A percentile compares a stretch with the other conserved stretches of the same genome.
Evolutionary conservation across 1,140 invertebrate genomes (phyloP).

Genomic region (Whitmania pigra): DNA sequence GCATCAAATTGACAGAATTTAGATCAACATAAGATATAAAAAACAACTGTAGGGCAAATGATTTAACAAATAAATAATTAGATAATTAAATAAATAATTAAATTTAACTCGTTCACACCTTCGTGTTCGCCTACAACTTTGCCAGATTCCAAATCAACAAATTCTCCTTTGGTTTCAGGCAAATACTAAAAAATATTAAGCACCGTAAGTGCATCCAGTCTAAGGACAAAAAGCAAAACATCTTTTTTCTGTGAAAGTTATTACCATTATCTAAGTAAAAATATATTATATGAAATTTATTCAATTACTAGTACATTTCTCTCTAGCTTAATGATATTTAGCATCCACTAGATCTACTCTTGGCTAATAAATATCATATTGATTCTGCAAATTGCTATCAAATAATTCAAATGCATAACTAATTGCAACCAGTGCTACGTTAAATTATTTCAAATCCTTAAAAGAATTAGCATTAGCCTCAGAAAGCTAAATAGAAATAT

Average conservation of each 20-base stretch:
- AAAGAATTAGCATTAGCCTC: background rate
- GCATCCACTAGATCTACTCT: too few species aligned
- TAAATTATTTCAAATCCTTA: background rate
- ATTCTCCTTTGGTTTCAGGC: constrained; percentile 57
- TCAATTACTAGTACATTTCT: too few species aligned
- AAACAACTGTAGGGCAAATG: background rate
- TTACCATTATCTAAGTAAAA: background rate
- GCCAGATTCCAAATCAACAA: constrained; percentile 70
- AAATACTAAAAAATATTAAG: constrained; percentile 58
- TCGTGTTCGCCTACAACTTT: constrained; percentile 62
- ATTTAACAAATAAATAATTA: background rate
- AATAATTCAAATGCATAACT: too few species aligned
- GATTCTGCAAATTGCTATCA: too few species aligned
- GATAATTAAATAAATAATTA: too few species aligned
- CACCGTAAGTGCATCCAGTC: constrained; percentile 16
- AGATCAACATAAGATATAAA: background rate
- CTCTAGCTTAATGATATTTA: too few species aligned
- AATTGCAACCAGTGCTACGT: background rate
- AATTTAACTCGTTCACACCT: constrained; percentile 44
- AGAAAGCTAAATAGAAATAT: background rate
- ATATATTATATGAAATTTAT: background rate
- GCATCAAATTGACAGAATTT: constrained; percentile 16
- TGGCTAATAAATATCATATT: too few species aligned
- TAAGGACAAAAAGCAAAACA: background rate
- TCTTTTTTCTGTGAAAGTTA: constrained; percentile 2